Evolutionary conservation across 1,140 invertebrate genomes (phyloP).

Genomic region (Grapholita molesta): DNA sequence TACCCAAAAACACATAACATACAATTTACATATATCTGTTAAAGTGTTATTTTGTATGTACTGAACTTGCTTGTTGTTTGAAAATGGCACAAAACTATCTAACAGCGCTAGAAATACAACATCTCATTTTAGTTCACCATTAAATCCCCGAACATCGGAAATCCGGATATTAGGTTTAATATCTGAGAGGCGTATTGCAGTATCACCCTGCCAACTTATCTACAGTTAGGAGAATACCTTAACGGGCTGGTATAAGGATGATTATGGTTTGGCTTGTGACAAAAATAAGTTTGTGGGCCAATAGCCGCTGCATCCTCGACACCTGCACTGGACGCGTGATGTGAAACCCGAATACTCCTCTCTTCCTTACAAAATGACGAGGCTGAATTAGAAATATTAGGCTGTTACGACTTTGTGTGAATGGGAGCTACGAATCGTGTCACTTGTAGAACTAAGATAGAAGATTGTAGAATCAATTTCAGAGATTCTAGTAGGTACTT

Average conservation of each 20-base stretch:
- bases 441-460: not conserved
- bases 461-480: too few relatives aligned
- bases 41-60: too few relatives aligned
- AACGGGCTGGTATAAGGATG: not conserved
- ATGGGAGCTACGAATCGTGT: not conserved
- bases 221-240: not conserved
- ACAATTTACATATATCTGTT: too few relatives aligned
- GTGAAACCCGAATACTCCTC: not conserved
- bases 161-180: conserved; percentile 15
- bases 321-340: not conserved
- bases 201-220: not conserved
- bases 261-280: not conserved
- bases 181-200: conserved; percentile 8
- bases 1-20: too few relatives aligned
- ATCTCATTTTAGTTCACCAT: not conserved
- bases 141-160: not conserved
- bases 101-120: not conserved
- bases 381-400: not conserved
- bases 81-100: not conserved
- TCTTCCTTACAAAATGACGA: not conserved
- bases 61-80: too few relatives aligned
- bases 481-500: too few relatives aligned
- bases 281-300: not conserved
- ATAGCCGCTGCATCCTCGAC: not conserved
- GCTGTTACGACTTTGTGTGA: not conserved